These are phyloP conservation scores for Peucedramus taeniatus DNA, from an alignment of 2,113 vertebrate species.

Conservation along the genomic window DNA sequence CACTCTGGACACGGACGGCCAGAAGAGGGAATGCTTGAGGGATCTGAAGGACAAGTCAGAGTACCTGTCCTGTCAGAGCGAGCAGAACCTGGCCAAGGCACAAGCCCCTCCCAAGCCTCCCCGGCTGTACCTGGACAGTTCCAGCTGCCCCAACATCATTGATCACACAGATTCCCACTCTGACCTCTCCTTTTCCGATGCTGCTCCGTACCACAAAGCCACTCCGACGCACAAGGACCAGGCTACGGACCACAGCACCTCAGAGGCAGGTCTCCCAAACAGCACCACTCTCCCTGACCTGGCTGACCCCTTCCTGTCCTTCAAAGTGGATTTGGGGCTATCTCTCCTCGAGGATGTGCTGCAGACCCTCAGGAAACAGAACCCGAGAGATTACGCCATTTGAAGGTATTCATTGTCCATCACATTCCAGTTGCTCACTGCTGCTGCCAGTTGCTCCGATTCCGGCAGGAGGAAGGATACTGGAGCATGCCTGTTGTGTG, in stretches of 20 bases:
- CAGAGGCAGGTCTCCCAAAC: not conserved
- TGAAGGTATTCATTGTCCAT: constrained; percentile 12
- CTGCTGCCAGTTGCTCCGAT: not conserved
- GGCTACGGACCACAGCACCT: not conserved
- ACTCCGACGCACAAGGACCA: constrained; percentile 46
- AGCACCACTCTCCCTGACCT: constrained; percentile 45
- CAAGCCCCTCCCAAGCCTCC: constrained; percentile 91
- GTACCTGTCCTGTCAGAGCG: constrained; percentile 71
- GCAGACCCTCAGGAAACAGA: constrained; percentile 87
- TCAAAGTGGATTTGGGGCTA: constrained; percentile 86
- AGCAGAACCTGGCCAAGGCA: constrained; percentile 78
- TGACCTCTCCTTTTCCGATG: constrained; percentile 39
- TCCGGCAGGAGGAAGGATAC: not conserved
- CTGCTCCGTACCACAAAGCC: constrained; percentile 33
- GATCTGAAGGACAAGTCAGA: constrained; percentile 64
- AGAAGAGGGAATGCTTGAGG: constrained; percentile 55
- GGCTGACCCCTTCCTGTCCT: constrained; percentile 72
- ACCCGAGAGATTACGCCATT: constrained; percentile 64
- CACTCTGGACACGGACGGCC: constrained; percentile 32
- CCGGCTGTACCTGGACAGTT: constrained; percentile 83
- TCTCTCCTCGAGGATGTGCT: constrained; percentile 93
- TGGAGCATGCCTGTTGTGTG: not conserved
- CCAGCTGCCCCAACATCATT: constrained; percentile 78
- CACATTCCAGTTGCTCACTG: not conserved
- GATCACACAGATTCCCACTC: constrained; percentile 56